Conservation (phyloP, 2,113 vertebrate genomes). For the Copsychus sechellarum region DNA sequence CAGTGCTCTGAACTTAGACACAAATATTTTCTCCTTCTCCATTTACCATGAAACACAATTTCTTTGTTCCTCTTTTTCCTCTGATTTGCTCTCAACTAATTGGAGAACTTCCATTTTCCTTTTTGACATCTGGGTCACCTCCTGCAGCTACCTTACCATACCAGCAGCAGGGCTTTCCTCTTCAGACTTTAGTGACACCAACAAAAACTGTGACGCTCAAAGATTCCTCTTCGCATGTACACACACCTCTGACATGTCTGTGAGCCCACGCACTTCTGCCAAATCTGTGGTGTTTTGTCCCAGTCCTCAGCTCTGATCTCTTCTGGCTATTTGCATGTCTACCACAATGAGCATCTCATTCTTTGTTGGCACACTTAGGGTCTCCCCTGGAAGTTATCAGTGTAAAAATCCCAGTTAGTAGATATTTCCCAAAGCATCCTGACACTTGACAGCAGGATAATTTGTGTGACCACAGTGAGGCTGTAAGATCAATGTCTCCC, state of each 20-base stretch:
- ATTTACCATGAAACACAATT: neutral
- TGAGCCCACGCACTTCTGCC: neutral
- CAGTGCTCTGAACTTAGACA: neutral
- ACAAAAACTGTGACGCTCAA: neutral
- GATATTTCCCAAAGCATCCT: neutral
- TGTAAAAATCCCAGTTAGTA: neutral
- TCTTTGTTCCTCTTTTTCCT: neutral
- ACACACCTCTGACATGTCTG: neutral
- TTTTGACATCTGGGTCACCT: neutral
- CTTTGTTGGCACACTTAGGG: neutral
- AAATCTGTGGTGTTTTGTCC: neutral
- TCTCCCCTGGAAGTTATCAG: neutral
- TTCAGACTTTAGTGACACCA: neutral
- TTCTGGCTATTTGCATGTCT: neutral
- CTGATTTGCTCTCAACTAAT: neutral
- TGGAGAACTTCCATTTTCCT: neutral
- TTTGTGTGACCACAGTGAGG: neutral
- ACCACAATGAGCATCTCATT: neutral
- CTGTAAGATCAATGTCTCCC: neutral
- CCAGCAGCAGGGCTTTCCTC: neutral
- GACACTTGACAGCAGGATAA: neutral
- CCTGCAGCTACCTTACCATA: neutral
- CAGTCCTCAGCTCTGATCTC: neutral
- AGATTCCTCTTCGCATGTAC: neutral
- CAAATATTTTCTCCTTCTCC: neutral